Base-by-base conservation (phyloP, 35 echinoderm and acorn worm genomes). In the Eucidaris tribuloides region DNA sequence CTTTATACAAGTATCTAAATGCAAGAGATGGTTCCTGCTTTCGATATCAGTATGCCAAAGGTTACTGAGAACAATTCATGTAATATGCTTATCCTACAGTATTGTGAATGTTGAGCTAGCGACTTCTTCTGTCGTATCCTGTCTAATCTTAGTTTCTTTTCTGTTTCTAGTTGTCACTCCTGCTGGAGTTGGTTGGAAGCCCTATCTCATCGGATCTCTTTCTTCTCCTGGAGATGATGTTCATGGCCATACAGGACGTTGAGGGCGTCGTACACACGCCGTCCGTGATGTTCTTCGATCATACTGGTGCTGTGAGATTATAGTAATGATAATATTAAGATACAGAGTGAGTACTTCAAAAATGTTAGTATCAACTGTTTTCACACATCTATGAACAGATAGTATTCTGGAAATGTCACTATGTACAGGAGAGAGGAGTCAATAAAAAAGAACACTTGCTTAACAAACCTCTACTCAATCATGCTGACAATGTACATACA, bases 241-340 rank as follows among this genome's bases (percentile, higher is more conserved):
- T 99, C 96, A 99, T 99, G 0, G 96, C 96, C 96, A 99, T 99
- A n/a, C 17, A 99, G 43, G n/a, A 99, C 96, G 35, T 99, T 99
- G 45, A 99, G 87, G 78, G 96, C 96, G 76, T 99, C 96, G 62
- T 99, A 99, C 19, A 99, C 96, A 50, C 96, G 79, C 90, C 96
- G 78, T 65, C 96, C n/a, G n/a, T 81, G 71, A 99, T 99, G 62
- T 99, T 99, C 71, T 99, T 99, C 65, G 96, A 40, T 99, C 96
- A 86, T 99, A 99, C 81, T 97, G 94, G 81, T 81, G 80, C 89
- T 97, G 54, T 44, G 44, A 22, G 2, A 58, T 18, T 20, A 86
- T 25, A 91, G 61, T 22, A 68, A 82, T 1, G 40, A 33, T 27
- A 31, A 79, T 76, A 15, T 4, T 77, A 31, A 34, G 25, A 28